Conservation (phyloP, 2,113 vertebrate genomes). For the Syngnathoides biaculeatus region DNA sequence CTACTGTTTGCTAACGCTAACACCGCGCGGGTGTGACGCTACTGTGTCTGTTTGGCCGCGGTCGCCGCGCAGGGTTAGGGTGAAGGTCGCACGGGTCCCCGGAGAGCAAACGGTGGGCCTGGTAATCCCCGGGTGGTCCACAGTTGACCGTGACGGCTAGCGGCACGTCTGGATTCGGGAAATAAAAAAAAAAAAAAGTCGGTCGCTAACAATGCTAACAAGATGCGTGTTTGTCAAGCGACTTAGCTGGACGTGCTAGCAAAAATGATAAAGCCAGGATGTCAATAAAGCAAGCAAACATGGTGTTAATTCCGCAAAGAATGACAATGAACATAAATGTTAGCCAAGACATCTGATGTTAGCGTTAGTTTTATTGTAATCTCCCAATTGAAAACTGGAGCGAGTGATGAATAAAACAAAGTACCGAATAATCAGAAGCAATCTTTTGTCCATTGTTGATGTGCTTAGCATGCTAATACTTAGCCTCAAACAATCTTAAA, state of each 20-base stretch:
- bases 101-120: conserved; percentile 48
- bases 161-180: conserved; percentile 41
- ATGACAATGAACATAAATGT: neutral
- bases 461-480: too few species aligned
- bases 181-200: neutral
- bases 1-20: conserved; percentile 50
- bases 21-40: neutral
- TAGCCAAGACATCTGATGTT: neutral
- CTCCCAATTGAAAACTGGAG: too few species aligned
- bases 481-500: too few species aligned
- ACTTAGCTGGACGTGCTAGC: neutral
- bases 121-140: conserved; percentile 50
- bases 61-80: conserved; percentile 39
- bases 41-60: conserved; percentile 35
- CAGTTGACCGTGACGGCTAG: conserved; percentile 60
- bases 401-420: too few species aligned
- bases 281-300: neutral
- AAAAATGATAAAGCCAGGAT: neutral
- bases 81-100: conserved; percentile 43
- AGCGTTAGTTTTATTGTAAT: neutral
- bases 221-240: neutral
- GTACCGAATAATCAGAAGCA: too few species aligned
- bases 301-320: neutral
- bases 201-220: neutral
- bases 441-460: too few species aligned